Base-by-base conservation (phyloP, 1,140 invertebrate genomes). In the Leptopilina boulardi region DNA sequence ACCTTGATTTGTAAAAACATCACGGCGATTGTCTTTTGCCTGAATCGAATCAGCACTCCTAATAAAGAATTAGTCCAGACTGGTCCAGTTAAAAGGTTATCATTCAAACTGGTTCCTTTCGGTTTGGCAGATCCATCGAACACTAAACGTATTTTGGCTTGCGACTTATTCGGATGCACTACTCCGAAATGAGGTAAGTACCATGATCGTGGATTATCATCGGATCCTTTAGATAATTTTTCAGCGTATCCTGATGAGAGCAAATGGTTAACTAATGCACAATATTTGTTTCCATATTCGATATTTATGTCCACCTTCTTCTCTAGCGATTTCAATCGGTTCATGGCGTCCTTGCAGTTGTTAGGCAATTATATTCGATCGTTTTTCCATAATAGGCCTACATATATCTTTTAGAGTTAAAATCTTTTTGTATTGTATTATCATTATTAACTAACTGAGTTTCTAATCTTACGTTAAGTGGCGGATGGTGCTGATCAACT, bases 111-210 rank as follows among this genome's bases (percentile, higher is more conserved):
- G 5, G 5, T 6, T 9, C 34, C 34, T 9, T 38, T 38, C 0
- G 34, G 5, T 38, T 38, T 38, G 8, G 34, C 34, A 38, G 34
- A 4, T 9, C 34, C 34, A 72, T 87, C 85, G 56, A 84, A 82
- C 9, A 87, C 85, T 15, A 87, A 10, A 3, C 86, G 47, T 15
- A 86, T 13, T 70, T 87, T 87, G n/a, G n/a, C n/a, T 1, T 54
- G 54, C 10, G 84, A 78, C 76, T 86, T 87, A 44, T 79, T 81
- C 21, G 81, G 75, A 56, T 87, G 83, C 0, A 56, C 18, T 0
- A 87, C 85, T 0, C 73, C 81, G 66, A 87, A 87, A 44, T 88
- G 86, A 9, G 85, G 84, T 19, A 88, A 76, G 74, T 87, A 88
- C 87, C 86, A 89, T 2, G 51, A 41, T 30, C 42, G 15, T 9